These are phyloP conservation scores for Emydoidea blandingii DNA, from an alignment of 2,797 vertebrate species.

Conservation along the genomic window DNA sequence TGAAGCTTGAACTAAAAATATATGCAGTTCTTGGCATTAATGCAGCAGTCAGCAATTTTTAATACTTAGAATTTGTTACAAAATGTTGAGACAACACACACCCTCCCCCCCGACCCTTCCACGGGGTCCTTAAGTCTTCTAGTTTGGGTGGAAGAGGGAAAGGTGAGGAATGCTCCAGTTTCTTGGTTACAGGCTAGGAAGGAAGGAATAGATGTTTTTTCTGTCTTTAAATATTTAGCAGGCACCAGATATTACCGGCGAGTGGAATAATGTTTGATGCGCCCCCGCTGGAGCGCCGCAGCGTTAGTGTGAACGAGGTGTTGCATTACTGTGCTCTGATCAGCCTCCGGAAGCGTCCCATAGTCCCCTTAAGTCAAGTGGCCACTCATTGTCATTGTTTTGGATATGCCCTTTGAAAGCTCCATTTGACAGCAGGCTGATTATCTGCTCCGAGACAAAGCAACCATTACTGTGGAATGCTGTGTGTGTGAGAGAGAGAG, in stretches of 20 bases:
- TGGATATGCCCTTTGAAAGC: no score
- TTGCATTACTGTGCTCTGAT: no score
- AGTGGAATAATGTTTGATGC: no score
- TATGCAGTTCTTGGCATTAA: slow-evolving; percentile 76
- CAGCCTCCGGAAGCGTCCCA: no score
- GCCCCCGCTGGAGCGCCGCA: no score
- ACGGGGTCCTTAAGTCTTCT: slow-evolving; percentile 54
- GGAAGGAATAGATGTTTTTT: slow-evolving; percentile 61
- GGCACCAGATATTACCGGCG: neutral
- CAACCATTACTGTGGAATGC: no score
- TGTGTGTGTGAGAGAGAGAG: no score
- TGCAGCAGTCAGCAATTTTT: slow-evolving; percentile 75
- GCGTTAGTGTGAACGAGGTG: no score
- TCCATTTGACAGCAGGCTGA: no score
- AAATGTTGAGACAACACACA: slow-evolving; percentile 21
- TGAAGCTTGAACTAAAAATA: slow-evolving; percentile 74
- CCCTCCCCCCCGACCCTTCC: slow-evolving; percentile 51
- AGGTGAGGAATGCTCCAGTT: slow-evolving; percentile 64
- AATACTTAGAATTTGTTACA: slow-evolving; percentile 74
- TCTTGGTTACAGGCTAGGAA: slow-evolving; percentile 36
- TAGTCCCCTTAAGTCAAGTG: no score
- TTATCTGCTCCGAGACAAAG: no score
- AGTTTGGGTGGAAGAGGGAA: neutral
- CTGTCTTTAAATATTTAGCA: slow-evolving; percentile 5
- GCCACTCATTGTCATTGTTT: no score